These are phyloP conservation scores for Lithophane semibrunnea DNA, from an alignment of 2,888 invertebrate species.

Conservation along the genomic window DNA sequence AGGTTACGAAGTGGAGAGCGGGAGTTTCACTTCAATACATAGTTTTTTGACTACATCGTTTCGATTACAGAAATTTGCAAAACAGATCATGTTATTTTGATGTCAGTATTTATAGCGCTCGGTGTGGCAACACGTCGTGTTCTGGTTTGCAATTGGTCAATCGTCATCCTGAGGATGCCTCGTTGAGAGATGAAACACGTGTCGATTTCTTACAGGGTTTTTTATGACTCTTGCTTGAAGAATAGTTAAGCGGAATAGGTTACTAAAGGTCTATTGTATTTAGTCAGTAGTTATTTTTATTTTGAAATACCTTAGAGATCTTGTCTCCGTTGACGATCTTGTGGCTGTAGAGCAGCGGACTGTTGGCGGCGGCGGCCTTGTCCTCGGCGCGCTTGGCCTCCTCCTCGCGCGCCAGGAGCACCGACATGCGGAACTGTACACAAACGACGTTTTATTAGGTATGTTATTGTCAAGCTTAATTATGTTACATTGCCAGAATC, in stretches of 20 bases:
- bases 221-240: too few species aligned
- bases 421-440: slow-evolving; percentile 93
- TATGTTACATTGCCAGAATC: neutral
- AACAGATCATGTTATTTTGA: neutral
- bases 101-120: neutral
- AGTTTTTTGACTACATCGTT: neutral
- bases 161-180: too few species aligned
- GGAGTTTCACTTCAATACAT: neutral
- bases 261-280: too few species aligned
- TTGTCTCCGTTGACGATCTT: slow-evolving; percentile 73
- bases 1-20: neutral
- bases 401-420: slow-evolving; percentile 92
- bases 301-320: slow-evolving; percentile 67
- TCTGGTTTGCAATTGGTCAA: too few species aligned
- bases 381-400: slow-evolving; percentile 82
- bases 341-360: slow-evolving; percentile 82
- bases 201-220: too few species aligned
- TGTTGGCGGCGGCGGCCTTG: slow-evolving; percentile 80
- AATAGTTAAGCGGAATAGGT: too few species aligned
- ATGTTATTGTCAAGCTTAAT: neutral
- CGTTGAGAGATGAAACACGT: too few species aligned
- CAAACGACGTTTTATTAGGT: neutral
- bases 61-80: neutral
- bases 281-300: neutral
- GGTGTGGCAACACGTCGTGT: too few species aligned